Conservation (phyloP, 64 coral and sea anemone genomes). For the Stichodactyla mertensii region DNA sequence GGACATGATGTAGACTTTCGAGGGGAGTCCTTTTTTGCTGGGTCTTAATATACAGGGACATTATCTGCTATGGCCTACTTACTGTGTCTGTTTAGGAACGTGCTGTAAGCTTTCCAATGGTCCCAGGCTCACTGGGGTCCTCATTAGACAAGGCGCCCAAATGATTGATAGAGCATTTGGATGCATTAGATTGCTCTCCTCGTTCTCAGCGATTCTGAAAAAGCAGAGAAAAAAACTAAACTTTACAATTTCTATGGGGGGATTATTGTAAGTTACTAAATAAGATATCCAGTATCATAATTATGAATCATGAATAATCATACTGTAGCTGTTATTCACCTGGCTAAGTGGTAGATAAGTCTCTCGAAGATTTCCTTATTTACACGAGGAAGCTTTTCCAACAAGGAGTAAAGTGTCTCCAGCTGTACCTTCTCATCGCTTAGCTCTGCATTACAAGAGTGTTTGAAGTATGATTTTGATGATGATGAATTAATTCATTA, state of each 20-base stretch:
- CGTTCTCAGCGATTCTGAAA: conserved; percentile 66
- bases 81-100: conserved; percentile 84
- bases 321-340: conserved; percentile 36
- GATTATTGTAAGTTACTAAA: too few species aligned
- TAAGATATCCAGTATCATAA: too few species aligned
- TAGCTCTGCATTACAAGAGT: conserved; percentile 44
- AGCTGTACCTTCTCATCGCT: conserved; percentile 55
- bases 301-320: too few species aligned
- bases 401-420: conserved; percentile 58
- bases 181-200: conserved; percentile 78
- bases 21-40: too few species aligned
- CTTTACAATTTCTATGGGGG: too few species aligned
- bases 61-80: conserved; percentile 9
- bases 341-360: conserved; percentile 86
- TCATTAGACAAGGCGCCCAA: conserved; percentile 87
- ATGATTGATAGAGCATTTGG: conserved; percentile 81
- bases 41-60: too few species aligned
- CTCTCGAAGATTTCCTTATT: conserved; percentile 73
- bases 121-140: conserved; percentile 42
- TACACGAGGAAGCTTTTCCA: conserved; percentile 73
- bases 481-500: not conserved
- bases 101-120: conserved; percentile 76
- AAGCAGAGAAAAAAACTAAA: too few species aligned
- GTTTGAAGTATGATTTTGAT: not conserved
- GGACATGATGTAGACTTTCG: not conserved